Base-by-base conservation (phyloP, 2,113 vertebrate species). In the Sigmodon hispidus region DNA sequence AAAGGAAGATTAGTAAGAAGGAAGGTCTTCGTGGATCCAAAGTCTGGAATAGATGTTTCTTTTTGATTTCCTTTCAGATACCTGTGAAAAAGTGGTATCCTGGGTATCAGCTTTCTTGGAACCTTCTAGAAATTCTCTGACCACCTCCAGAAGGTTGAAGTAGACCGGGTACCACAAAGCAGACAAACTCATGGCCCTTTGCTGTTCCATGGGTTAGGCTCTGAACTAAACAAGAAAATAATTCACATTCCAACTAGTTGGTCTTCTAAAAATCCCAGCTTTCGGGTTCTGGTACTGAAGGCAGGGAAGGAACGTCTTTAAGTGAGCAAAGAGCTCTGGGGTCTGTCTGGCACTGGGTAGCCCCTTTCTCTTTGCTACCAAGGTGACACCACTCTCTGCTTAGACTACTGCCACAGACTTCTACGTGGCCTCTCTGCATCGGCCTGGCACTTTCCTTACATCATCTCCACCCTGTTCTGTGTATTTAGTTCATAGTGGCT, bases 11-110 rank as follows among this genome's bases (percentile, higher is more conserved):
- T 52, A 67, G 43, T 34, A 40, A 26, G 29, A 52, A 67, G 7
- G 65, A 24, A 89, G n/a, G 55, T 65, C 40, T 52, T 11, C 73
- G 5, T 67, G 34, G 24, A 16, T 5, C 29, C 40, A 85, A 22
- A 2, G 17, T 61, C 63, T 36, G 50, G 63, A 9, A 67, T 22
- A 69, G 43, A 29, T 59, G 21, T 50, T 90, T 70, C 84, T 26
- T n/a, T 95, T 80, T 80, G 34, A 65, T 55, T 84, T 90, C 5
- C 40, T 91, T 90, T 77, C 88, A 79, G 26, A 69, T 50, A 43
- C 19, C 21, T 21, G 24, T 34, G 7, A 57, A 29, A 15, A 72
- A 40, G 57, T 15, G 19, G 24, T 40, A 24, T 48, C 12, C 12
- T 22, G 31, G 13, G 6, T 7, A 45, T 48, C 57, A 63, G 19